A percentile compares a stretch with the other conserved stretches of the same genome.
Conservation (phyloP, 1,140 invertebrate genomes). For the Rhynchophorus ferrugineus region DNA sequence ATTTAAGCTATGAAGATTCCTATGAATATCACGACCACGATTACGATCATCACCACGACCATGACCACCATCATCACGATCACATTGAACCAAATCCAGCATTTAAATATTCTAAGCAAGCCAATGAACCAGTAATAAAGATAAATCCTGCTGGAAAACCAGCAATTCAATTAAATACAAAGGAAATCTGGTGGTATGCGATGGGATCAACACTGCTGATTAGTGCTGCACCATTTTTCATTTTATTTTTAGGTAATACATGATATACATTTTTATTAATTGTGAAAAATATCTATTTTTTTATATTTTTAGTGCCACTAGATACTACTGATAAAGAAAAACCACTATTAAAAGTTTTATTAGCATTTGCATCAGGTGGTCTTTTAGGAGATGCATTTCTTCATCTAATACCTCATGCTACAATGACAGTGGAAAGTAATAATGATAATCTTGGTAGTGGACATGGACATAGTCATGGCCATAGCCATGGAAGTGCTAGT, state of each 20-base stretch:
- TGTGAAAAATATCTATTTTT: too few relatives aligned
- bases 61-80: constrained; percentile 22
- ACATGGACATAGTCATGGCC: constrained; percentile 48
- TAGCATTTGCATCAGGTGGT: constrained; percentile 93
- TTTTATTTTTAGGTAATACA: constrained; percentile 63
- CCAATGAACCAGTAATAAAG: constrained; percentile 47
- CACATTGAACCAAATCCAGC: constrained; percentile 51
- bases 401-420: constrained; percentile 92
- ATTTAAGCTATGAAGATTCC: too few relatives aligned
- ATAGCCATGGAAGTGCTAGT: constrained; percentile 46
- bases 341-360: constrained; percentile 76
- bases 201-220: constrained; percentile 86
- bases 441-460: too few relatives aligned
- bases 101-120: constrained; percentile 68
- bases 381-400: constrained; percentile 93
- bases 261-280: too few relatives aligned
- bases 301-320: constrained; percentile 83
- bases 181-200: constrained; percentile 70
- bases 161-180: constrained; percentile 22
- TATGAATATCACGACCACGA: too few relatives aligned
- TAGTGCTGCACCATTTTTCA: constrained; percentile 87
- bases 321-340: constrained; percentile 78
- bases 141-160: constrained; percentile 10
- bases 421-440: constrained; percentile 54
- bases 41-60: constrained; percentile 1